Percentiles rank a stretch among this genome's conserved stretches.
These are phyloP conservation scores for Drosophila rhopaloa DNA, from an alignment of 1,140 invertebrate species.

Conservation along the genomic window DNA sequence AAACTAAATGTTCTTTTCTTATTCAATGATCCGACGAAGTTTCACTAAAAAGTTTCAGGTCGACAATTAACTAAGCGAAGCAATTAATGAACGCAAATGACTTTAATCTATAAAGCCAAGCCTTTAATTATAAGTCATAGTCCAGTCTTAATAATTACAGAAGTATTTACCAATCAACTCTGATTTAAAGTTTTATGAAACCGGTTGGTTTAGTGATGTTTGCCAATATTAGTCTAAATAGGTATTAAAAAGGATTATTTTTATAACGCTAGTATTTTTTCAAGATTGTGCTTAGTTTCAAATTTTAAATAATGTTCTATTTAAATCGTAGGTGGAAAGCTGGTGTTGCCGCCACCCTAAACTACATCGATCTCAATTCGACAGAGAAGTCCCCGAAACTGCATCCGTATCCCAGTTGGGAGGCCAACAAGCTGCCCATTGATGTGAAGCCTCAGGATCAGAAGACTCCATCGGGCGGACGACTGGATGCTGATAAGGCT, in stretches of 20 bases:
- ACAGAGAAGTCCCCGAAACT: slow-evolving; percentile 87
- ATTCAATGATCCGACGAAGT: background rate
- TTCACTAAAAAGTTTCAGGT: background rate
- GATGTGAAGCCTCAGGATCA: slow-evolving; percentile 66
- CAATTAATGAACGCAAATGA: background rate
- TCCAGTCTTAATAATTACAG: background rate
- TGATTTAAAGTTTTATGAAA: background rate
- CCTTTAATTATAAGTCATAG: background rate
- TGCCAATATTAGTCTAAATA: background rate
- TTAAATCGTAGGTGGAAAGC: slow-evolving; percentile 87
- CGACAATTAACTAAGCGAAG: background rate
- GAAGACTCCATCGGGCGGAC: slow-evolving; percentile 71
- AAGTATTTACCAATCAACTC: background rate
- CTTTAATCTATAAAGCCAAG: background rate
- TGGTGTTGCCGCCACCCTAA: slow-evolving; percentile 89
- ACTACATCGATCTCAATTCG: slow-evolving; percentile 87
- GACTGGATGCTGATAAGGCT: slow-evolving; percentile 79
- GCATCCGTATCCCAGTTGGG: slow-evolving; percentile 89
- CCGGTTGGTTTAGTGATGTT: background rate
- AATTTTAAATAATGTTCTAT: background rate
- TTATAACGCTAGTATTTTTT: too few relatives aligned
- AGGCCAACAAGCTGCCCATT: slow-evolving; percentile 87
- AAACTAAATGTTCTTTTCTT: too few relatives aligned
- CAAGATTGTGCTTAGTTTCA: background rate
- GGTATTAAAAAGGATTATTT: too few relatives aligned